Percentiles rank a stretch among this genome's conserved stretches.
phyloP scores from a whole-genome alignment of 2,797 vertebrate genomes.

The Typhlichthys subterraneus region DNA sequence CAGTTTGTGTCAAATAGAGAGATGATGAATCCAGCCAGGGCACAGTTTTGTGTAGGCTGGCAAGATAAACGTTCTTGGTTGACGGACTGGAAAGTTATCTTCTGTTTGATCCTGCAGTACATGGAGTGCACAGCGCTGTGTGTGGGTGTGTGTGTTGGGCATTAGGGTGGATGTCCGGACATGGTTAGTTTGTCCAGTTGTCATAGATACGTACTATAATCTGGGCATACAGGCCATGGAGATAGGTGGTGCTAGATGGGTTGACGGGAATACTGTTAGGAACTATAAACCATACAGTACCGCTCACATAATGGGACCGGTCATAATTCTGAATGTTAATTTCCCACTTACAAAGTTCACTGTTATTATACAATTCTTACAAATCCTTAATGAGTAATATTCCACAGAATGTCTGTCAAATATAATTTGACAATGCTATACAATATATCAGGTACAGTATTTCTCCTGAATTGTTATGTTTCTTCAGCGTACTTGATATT shows the following conservation, averaged over 20 bases:
- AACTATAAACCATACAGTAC: no score
- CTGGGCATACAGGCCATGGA: background rate
- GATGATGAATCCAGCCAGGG: conserved; percentile 39
- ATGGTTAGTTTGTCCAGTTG: conserved; percentile 26
- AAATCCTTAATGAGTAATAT: no score
- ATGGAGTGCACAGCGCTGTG: conserved; percentile 32
- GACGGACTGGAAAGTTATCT: conserved; percentile 67
- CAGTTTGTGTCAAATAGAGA: conserved; percentile 43
- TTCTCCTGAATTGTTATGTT: background rate
- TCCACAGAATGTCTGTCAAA: no score
- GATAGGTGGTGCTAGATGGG: background rate
- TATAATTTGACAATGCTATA: no score
- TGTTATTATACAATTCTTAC: no score
- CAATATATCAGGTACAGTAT: no score
- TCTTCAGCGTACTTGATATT: conserved; percentile 1
- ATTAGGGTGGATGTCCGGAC: conserved; percentile 25
- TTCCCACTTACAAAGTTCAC: no score
- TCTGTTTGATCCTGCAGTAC: conserved; percentile 56
- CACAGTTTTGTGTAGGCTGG: conserved; percentile 36
- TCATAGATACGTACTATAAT: conserved; percentile 7
- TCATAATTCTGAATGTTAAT: no score
- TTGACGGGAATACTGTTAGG: conserved; percentile 1
- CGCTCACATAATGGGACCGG: no score
- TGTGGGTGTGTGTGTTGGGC: conserved; percentile 7
- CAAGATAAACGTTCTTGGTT: conserved; percentile 45